phyloP scores from a whole-genome alignment of 2,888 invertebrate species.

The Rotaria sp. region DNA sequence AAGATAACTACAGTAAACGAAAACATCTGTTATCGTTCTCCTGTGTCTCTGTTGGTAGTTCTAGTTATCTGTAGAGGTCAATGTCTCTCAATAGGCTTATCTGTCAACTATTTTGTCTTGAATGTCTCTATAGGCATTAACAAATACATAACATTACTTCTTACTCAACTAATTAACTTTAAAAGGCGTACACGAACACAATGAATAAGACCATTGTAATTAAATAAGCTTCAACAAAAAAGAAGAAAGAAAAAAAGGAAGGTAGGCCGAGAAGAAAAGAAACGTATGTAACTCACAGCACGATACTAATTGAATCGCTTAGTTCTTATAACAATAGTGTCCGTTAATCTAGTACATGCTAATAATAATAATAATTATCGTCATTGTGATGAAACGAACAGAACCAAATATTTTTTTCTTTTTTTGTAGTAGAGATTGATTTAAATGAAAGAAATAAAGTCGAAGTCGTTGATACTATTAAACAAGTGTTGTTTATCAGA shows the following conservation, averaged over 20 bases:
- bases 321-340: neutral
- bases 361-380: neutral
- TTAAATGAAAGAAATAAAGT: neutral
- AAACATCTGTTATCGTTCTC: neutral
- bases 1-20: neutral
- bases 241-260: neutral
- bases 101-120: neutral
- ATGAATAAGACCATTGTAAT: neutral
- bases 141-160: neutral
- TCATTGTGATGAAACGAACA: neutral
- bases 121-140: neutral
- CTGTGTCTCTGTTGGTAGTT: neutral
- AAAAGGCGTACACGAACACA: neutral
- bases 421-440: neutral
- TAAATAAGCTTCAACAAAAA: neutral
- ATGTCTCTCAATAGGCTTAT: neutral
- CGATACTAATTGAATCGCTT: neutral
- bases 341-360: neutral
- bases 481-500: constrained; percentile 14
- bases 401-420: neutral
- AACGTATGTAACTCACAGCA: neutral
- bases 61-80: neutral
- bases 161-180: neutral
- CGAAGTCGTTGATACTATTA: neutral
- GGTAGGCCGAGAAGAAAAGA: neutral